These are phyloP conservation scores for Lophura nycthemera DNA, from an alignment of 2,113 vertebrate genomes.

Conservation along the genomic window DNA sequence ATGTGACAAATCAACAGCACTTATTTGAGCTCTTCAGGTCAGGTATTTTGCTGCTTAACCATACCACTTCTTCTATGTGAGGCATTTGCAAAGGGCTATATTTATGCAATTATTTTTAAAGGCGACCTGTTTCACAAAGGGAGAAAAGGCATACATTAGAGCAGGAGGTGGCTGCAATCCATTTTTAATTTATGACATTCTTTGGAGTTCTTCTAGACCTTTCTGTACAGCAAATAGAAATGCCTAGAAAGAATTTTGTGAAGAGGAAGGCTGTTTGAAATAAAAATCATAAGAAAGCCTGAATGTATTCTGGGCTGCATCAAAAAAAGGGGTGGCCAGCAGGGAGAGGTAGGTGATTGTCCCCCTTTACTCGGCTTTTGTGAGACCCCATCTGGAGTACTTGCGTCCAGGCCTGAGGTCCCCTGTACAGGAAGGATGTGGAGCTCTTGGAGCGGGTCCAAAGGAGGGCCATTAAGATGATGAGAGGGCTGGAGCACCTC, in stretches of 20 bases:
- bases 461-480: no score
- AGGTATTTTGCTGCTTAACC: neutral
- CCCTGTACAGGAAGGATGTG: no score
- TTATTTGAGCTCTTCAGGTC: neutral
- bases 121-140: neutral
- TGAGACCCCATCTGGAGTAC: no score
- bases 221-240: neutral
- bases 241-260: neutral
- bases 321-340: no score
- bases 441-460: no score
- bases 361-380: no score
- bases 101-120: neutral
- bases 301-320: neutral
- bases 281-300: neutral
- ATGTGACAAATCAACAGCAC: fast-evolving
- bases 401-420: no score
- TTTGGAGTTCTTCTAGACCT: neutral
- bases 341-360: no score
- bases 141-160: neutral
- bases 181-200: neutral
- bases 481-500: no score
- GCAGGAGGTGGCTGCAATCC: neutral
- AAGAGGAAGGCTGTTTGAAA: neutral
- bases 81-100: neutral
- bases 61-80: neutral